phyloP scores from a whole-genome alignment of 2,888 invertebrate genomes.

The Lasiommata megera region DNA sequence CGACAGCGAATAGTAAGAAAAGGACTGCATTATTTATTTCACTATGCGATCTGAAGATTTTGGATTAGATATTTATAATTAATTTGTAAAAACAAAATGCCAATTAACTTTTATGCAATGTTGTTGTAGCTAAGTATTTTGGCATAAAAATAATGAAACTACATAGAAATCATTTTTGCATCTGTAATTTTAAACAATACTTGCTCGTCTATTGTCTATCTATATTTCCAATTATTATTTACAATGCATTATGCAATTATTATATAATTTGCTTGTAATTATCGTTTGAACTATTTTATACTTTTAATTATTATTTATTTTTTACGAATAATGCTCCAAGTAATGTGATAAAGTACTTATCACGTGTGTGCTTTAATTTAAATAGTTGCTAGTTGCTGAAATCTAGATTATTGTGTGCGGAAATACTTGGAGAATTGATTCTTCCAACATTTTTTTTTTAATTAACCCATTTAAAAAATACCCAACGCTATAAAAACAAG shows the following conservation, averaged over 20 bases:
- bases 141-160: neutral
- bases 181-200: neutral
- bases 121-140: neutral
- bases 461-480: conserved; percentile 18
- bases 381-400: conserved; percentile 7
- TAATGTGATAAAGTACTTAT: neutral
- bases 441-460: conserved; percentile 1
- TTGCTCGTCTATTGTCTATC: neutral
- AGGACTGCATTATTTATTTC: too few relatives aligned
- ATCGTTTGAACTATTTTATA: conserved; percentile 23
- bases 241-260: conserved; percentile 27
- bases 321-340: conserved; percentile 22
- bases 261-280: conserved; percentile 30
- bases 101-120: too few relatives aligned
- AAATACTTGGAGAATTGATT: conserved; percentile 25
- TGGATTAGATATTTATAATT: too few relatives aligned
- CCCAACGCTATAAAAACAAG: conserved; percentile 18
- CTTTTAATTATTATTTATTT: conserved; percentile 12
- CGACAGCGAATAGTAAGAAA: too few relatives aligned
- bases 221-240: conserved; percentile 12
- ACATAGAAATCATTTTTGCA: neutral
- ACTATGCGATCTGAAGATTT: too few relatives aligned
- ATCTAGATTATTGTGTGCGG: neutral
- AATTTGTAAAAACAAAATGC: too few relatives aligned
- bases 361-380: neutral